Evolutionary conservation across 2,888 invertebrate species (phyloP).

Genomic region (Dynastes tityus): DNA sequence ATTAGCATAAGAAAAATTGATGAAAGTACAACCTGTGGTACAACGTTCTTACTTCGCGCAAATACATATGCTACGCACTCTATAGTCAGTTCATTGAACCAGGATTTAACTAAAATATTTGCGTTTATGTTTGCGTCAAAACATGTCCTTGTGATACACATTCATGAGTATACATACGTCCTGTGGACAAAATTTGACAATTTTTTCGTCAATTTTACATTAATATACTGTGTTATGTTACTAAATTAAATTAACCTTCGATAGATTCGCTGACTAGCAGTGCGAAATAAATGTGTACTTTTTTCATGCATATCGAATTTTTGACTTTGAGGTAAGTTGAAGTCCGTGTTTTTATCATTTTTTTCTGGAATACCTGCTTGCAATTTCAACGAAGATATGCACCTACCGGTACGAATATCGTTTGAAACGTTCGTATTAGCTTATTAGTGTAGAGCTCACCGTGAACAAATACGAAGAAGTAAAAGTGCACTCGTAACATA

Average conservation of each 20-base stretch:
- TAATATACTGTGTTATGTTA: slow-evolving; percentile 35
- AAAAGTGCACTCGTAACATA: slow-evolving; percentile 32
- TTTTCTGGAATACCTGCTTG: not conserved
- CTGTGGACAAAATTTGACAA: slow-evolving; percentile 28
- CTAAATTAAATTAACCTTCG: slow-evolving; percentile 14
- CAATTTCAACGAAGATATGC: slow-evolving; percentile 17
- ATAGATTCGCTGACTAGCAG: slow-evolving; percentile 13
- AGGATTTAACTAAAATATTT: slow-evolving; percentile 54
- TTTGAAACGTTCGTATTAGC: not conserved
- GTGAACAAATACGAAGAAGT: slow-evolving; percentile 2
- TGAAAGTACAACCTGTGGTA: slow-evolving; percentile 18
- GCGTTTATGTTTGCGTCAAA: slow-evolving; percentile 56
- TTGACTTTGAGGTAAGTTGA: slow-evolving; percentile 47
- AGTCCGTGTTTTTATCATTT: slow-evolving; percentile 47
- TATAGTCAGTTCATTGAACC: slow-evolving; percentile 49
- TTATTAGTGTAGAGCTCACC: not conserved
- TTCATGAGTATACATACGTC: slow-evolving; percentile 37
- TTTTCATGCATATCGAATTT: slow-evolving; percentile 38
- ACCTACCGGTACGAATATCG: slow-evolving; percentile 3
- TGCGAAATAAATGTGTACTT: slow-evolving; percentile 41
- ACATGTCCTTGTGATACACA: slow-evolving; percentile 58
- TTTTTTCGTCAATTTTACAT: slow-evolving; percentile 34
- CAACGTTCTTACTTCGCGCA: slow-evolving; percentile 47
- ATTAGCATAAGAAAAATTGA: slow-evolving; percentile 38
- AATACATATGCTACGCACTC: slow-evolving; percentile 43